Evolutionary conservation across 2,888 invertebrate species (phyloP).

Genomic region (Stenotaenia linearis): DNA sequence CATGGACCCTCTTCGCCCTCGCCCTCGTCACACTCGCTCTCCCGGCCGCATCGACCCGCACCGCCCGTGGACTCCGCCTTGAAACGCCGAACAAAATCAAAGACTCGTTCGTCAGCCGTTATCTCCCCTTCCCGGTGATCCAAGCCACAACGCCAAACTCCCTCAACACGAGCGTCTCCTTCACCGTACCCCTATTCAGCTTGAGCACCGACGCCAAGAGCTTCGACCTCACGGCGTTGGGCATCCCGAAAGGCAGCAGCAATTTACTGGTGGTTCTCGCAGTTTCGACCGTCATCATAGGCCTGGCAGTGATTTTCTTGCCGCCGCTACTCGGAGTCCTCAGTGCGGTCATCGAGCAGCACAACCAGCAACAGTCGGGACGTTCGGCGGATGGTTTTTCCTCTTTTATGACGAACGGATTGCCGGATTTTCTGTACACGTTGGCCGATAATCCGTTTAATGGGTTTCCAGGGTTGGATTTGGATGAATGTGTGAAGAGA

Average conservation of each 20-base stretch:
- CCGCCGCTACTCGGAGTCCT: conserved; percentile 35
- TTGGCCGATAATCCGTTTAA: conserved; percentile 38
- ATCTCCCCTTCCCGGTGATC: conserved; percentile 24
- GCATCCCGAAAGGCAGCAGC: conserved; percentile 34
- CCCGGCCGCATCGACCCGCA: background rate
- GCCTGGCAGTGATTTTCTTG: conserved; percentile 37
- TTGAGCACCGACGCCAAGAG: conserved; percentile 39
- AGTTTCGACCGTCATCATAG: conserved; percentile 36
- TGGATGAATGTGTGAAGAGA: conserved; percentile 42
- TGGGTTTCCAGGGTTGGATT: conserved; percentile 41
- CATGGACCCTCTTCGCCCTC: background rate
- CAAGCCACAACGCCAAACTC: conserved; percentile 33
- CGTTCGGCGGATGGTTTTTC: conserved; percentile 15
- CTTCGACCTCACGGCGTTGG: conserved; percentile 32
- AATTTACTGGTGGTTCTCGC: conserved; percentile 35
- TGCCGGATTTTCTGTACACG: conserved; percentile 35
- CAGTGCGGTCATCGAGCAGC: conserved; percentile 30
- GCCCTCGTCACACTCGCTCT: background rate
- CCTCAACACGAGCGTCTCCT: conserved; percentile 41
- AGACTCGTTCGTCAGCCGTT: background rate
- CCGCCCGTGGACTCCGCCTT: background rate
- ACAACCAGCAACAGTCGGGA: background rate
- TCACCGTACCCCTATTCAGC: conserved; percentile 42
- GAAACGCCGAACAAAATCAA: background rate
- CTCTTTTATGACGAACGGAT: conserved; percentile 30